phyloP scores from a whole-genome alignment of 2,888 invertebrate genomes.

The Girardia tigrina region DNA sequence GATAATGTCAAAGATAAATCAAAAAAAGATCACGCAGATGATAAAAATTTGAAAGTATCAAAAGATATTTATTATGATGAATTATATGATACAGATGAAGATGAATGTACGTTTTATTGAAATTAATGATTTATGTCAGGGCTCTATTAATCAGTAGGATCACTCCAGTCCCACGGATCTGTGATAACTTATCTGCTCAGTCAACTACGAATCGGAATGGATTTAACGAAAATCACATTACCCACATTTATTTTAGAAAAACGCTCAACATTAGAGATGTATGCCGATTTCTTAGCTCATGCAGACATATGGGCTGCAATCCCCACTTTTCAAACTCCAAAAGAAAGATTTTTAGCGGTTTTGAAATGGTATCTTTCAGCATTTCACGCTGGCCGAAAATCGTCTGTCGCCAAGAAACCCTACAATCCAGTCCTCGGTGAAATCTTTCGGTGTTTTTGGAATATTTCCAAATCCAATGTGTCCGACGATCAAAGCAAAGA shows the following conservation, averaged over 20 bases:
- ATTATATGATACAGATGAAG: neutral
- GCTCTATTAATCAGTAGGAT: conserved; percentile 56
- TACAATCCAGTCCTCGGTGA: conserved; percentile 89
- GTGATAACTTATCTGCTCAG: conserved; percentile 88
- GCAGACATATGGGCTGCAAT: conserved; percentile 65
- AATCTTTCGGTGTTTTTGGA: conserved; percentile 60
- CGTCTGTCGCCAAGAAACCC: conserved; percentile 86
- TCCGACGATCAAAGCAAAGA: conserved; percentile 21
- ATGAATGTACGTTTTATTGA: conserved; percentile 21
- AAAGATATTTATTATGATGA: conserved; percentile 26
- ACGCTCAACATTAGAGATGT: conserved; percentile 94
- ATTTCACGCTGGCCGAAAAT: conserved; percentile 92
- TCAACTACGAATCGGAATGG: conserved; percentile 88
- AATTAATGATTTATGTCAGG: neutral
- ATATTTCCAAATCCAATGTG: conserved; percentile 37
- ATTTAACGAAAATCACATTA: conserved; percentile 90
- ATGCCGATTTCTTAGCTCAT: conserved; percentile 98
- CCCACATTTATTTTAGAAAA: conserved; percentile 96
- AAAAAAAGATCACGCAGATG: neutral
- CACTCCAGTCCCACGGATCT: conserved; percentile 87
- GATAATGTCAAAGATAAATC: neutral
- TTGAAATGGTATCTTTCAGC: conserved; percentile 92
- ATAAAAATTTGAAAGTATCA: neutral
- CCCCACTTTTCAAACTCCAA: conserved; percentile 39
- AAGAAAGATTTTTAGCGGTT: conserved; percentile 80